These are phyloP conservation scores for Synergus japonicus DNA, from an alignment of 2,888 invertebrate species.

Conservation along the genomic window DNA sequence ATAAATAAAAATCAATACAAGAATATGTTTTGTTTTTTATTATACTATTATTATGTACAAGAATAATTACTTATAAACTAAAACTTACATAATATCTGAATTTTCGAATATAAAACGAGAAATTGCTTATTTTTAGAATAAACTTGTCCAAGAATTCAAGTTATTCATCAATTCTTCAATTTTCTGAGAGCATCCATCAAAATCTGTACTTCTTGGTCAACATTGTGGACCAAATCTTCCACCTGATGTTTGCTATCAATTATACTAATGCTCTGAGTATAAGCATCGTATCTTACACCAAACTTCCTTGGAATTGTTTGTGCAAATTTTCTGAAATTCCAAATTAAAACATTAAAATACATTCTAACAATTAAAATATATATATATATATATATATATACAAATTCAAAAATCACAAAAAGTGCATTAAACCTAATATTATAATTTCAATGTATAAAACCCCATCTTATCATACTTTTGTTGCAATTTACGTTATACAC, in stretches of 20 bases:
- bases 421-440: background rate
- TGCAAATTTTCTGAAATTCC: conserved; percentile 89
- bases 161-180: conserved; percentile 78
- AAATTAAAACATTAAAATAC: background rate
- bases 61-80: background rate
- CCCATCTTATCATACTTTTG: no score
- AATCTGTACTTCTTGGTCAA: conserved; percentile 89
- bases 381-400: no score
- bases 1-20: background rate
- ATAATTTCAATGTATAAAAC: no score
- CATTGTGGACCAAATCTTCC: conserved; percentile 88
- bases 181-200: conserved; percentile 88
- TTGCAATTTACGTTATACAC: background rate
- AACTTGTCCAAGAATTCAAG: background rate
- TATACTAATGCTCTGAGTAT: conserved; percentile 96
- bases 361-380: background rate
- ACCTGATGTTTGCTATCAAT: conserved; percentile 95
- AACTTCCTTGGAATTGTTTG: conserved; percentile 94
- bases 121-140: background rate
- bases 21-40: background rate
- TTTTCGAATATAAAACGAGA: background rate
- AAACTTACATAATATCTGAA: background rate
- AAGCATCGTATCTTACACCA: conserved; percentile 96
- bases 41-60: background rate
- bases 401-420: background rate